Evolutionary conservation across 2,113 vertebrate genomes (phyloP).

Genomic region (Limanda limanda): DNA sequence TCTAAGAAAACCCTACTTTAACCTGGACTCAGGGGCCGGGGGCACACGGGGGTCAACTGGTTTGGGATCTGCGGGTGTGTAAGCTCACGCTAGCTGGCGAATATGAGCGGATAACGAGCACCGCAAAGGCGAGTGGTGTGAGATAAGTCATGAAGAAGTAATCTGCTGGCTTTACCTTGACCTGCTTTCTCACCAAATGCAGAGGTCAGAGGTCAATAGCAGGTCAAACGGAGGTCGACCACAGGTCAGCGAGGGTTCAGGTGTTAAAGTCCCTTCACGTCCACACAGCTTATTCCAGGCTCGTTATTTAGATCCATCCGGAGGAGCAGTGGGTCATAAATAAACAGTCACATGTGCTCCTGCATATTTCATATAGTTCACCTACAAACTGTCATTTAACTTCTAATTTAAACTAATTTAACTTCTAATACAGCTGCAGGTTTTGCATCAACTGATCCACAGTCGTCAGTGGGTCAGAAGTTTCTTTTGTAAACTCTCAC

Average conservation of each 20-base stretch:
- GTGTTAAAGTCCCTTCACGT: neutral
- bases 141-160: slow-evolving; percentile 28
- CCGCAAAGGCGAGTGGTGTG: neutral
- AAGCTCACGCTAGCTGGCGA: slow-evolving; percentile 37
- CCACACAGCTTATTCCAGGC: neutral
- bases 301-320: too few relatives aligned
- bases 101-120: slow-evolving; percentile 13
- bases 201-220: slow-evolving; percentile 6
- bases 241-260: neutral
- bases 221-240: neutral
- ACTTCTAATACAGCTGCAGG: too few relatives aligned
- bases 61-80: slow-evolving; percentile 13
- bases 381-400: too few relatives aligned
- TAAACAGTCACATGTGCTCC: too few relatives aligned
- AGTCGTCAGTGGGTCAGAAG: too few relatives aligned
- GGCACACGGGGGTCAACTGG: slow-evolving; percentile 39
- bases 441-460: too few relatives aligned
- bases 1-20: neutral
- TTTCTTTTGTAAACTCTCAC: too few relatives aligned
- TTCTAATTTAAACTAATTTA: too few relatives aligned
- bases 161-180: slow-evolving; percentile 38
- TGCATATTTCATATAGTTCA: too few relatives aligned
- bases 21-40: neutral
- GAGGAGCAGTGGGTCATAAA: too few relatives aligned
- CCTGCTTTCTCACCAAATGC: slow-evolving; percentile 1